Base-by-base conservation (phyloP, 2,113 vertebrate species). In the Cavia aperea region DNA sequence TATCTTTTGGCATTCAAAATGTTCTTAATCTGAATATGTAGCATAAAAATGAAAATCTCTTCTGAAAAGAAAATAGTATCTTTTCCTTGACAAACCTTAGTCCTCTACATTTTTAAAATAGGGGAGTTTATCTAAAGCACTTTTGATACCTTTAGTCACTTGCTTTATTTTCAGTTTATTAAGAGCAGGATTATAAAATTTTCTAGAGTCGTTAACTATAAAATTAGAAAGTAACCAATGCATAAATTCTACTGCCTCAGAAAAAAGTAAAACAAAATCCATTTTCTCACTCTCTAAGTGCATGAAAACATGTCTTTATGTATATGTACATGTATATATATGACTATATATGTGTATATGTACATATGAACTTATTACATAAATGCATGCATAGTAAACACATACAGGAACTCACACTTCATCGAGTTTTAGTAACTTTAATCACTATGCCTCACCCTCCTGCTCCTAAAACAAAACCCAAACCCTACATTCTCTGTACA, bases 161-260 rank as follows among this genome's bases (percentile, higher is more conserved):
- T 98, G 96, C 97, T 93, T 98, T 97, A 94, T 95, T 97, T 95
- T 94, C 95, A 95, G 82, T 92, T 78, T 88, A 94, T 68, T 94
- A 95, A 95, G 95, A 98, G 95, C 29, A 96, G 97, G 95, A 90
- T 97, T 96, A 93, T 97, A 96, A 96, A 95, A 94, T 90, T 97
- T 95, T 97, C 93, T 97, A 51, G 84, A 85, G 83, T 91, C 93
- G 86, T 96, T 95, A 92, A 95, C 92, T 96, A 79, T 93, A 97
- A 96, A 96, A 92, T 95, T 88, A 84, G 73, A 95, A 96, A 97
- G 92, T 77, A 96, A 58, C 72, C 65, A 96, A 94, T 94, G 88
- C 83, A 92, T 95, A 90, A 60, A 96, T 97, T 97, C 96, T 93
- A 81, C 90, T 97, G 87, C 88, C 92, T 96, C 94, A 93, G 49